Percentiles rank a stretch among this genome's conserved stretches.
These are phyloP conservation scores for Montipora cactus DNA, from an alignment of 64 coral and sea anemone species.

Conservation along the genomic window DNA sequence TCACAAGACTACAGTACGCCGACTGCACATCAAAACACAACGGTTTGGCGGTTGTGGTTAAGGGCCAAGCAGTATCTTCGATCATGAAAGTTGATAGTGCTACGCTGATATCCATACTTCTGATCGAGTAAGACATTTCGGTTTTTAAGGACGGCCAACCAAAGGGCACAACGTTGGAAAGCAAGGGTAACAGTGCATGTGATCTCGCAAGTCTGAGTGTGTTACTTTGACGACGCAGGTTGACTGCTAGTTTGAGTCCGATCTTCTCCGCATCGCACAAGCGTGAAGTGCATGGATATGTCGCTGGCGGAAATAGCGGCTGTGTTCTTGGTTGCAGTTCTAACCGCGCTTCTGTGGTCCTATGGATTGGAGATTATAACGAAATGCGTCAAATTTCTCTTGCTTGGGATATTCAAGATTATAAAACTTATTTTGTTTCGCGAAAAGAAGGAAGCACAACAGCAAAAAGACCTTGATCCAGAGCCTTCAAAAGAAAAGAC, in stretches of 20 bases:
- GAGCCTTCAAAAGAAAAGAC: constrained; percentile 16
- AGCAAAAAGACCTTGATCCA: neutral
- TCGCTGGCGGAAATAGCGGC: constrained; percentile 14
- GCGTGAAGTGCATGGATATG: neutral
- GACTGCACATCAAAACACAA: neutral
- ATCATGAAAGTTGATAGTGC: neutral
- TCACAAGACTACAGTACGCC: neutral
- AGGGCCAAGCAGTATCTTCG: neutral
- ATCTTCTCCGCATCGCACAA: too few relatives aligned
- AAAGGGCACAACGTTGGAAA: neutral
- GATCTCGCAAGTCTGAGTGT: too few relatives aligned
- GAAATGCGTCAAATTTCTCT: constrained; percentile 19
- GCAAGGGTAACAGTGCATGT: neutral
- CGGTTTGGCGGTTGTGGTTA: neutral
- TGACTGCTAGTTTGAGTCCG: too few relatives aligned
- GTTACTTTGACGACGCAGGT: too few relatives aligned
- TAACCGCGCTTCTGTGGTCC: constrained; percentile 20
- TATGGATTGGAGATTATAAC: constrained; percentile 39
- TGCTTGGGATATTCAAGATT: constrained; percentile 12
- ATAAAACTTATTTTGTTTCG: constrained; percentile 40
- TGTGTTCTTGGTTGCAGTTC: constrained; percentile 7
- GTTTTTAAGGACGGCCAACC: neutral
- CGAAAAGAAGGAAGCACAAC: neutral
- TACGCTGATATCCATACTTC: neutral
- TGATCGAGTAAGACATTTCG: constrained; percentile 1